These are phyloP conservation scores for Upupa epops DNA, from an alignment of 2,113 vertebrate species.

Conservation along the genomic window DNA sequence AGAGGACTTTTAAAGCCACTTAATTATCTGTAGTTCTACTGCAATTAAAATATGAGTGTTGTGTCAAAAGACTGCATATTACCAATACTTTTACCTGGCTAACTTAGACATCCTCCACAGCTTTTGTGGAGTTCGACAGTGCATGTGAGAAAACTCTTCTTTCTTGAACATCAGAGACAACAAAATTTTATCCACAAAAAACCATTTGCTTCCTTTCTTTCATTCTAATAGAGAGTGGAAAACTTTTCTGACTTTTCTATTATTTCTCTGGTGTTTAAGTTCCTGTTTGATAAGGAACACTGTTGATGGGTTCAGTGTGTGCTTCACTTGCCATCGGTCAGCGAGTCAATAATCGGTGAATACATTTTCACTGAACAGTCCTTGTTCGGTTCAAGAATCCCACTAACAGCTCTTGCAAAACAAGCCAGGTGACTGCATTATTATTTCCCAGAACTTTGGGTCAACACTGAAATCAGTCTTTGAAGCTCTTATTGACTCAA, in stretches of 20 bases:
- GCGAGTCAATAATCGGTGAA: neutral
- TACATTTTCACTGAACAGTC: neutral
- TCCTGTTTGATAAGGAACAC: neutral
- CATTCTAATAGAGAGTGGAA: neutral
- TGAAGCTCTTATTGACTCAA: neutral
- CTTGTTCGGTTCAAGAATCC: neutral
- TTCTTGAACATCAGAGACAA: neutral
- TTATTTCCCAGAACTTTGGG: neutral
- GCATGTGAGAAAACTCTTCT: neutral
- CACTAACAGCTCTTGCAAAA: neutral
- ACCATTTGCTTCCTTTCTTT: neutral
- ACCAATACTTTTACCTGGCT: neutral
- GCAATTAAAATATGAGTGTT: neutral
- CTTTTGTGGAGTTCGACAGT: neutral
- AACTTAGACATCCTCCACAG: neutral
- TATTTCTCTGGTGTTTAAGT: neutral
- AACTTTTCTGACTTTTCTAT: neutral
- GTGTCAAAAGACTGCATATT: neutral
- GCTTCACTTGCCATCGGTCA: neutral
- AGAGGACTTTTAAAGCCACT: neutral
- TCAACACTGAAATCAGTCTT: neutral
- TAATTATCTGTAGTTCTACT: neutral
- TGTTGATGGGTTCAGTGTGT: neutral
- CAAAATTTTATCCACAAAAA: neutral
- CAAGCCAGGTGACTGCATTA: neutral